These are phyloP conservation scores for Dasyurus viverrinus DNA, from an alignment of 2,113 vertebrate species.

Conservation along the genomic window DNA sequence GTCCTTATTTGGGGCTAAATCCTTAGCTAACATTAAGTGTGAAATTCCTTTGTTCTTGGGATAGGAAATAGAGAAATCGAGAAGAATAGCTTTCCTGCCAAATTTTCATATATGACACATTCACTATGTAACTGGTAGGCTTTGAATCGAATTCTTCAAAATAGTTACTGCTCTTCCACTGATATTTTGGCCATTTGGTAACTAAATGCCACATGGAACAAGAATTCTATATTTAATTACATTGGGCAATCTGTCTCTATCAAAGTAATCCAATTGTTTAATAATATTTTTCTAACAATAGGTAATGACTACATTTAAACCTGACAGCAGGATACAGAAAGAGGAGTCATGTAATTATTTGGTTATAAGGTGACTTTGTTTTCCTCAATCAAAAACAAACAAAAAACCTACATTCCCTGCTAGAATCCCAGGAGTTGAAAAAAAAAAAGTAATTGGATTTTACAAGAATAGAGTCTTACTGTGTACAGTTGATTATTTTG, in stretches of 20 bases:
- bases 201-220: not conserved
- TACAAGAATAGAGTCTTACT: not conserved
- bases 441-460: not conserved
- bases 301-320: not conserved
- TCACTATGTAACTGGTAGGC: not conserved
- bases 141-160: not conserved
- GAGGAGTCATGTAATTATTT: slow-evolving; percentile 16
- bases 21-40: not conserved
- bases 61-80: not conserved
- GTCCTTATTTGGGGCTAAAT: not conserved
- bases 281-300: slow-evolving; percentile 35
- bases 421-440: not conserved
- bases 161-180: not conserved
- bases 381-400: not conserved
- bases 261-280: not conserved
- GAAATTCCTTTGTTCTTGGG: slow-evolving; percentile 8
- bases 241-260: not conserved
- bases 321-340: slow-evolving; percentile 5
- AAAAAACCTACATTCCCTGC: not conserved
- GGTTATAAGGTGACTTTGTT: not conserved
- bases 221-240: slow-evolving; percentile 2
- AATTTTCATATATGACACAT: not conserved
- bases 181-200: not conserved
- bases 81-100: not conserved
- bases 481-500: slow-evolving; percentile 1